These are phyloP conservation scores for Euproctis similis DNA, from an alignment of 2,888 invertebrate species.

Conservation along the genomic window DNA sequence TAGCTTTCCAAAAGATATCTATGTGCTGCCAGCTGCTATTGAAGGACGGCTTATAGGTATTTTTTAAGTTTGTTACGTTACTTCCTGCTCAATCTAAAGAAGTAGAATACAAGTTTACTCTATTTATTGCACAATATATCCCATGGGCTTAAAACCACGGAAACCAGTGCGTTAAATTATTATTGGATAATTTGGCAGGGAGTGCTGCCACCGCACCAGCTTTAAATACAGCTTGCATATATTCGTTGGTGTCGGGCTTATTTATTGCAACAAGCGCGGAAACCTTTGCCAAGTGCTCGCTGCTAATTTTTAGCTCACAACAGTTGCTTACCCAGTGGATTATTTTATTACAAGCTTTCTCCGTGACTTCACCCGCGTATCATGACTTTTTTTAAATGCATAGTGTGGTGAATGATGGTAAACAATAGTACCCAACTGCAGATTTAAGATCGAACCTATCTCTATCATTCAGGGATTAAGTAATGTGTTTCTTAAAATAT, in stretches of 20 bases:
- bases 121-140: conserved; percentile 7
- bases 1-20: no score
- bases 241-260: conserved; percentile 31
- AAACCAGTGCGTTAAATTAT: conserved; percentile 31
- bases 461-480: no score
- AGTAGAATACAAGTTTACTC: neutral
- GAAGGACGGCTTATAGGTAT: no score
- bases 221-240: conserved; percentile 23
- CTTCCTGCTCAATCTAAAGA: no score
- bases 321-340: neutral
- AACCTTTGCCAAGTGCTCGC: conserved; percentile 23
- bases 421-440: no score
- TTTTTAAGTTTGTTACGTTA: no score
- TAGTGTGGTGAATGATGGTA: no score
- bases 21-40: no score
- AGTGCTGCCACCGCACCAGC: conserved; percentile 24
- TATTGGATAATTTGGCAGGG: conserved; percentile 45
- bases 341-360: neutral
- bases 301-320: conserved; percentile 4
- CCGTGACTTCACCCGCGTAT: no score
- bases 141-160: conserved; percentile 6
- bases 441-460: no score
- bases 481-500: no score
- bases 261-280: conserved; percentile 23
- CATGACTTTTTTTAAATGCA: no score